A percentile compares a stretch with the other conserved stretches of the same genome.
phyloP scores from a whole-genome alignment of 2,888 invertebrate genomes.

The Caenorhabditis sinica region DNA sequence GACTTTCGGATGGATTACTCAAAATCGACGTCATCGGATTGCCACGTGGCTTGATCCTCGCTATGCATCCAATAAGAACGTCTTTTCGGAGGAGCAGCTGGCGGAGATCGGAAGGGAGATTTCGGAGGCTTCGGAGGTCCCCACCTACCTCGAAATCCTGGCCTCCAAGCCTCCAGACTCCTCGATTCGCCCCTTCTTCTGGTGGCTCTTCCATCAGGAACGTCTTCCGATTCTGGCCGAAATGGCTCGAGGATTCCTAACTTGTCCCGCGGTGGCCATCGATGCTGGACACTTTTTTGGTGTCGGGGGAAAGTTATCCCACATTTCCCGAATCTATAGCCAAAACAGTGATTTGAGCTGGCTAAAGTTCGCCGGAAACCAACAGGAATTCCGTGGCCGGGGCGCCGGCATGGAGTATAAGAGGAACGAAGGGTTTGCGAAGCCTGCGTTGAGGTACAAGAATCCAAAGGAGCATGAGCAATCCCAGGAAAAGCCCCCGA shows the following conservation, averaged over 20 bases:
- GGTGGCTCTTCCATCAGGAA: conserved; percentile 1
- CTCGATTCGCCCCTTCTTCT: background rate
- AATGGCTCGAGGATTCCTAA: background rate
- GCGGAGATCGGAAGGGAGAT: background rate
- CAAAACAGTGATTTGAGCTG: background rate
- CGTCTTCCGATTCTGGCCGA: background rate
- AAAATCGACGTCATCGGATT: too few species aligned
- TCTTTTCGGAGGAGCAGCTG: background rate
- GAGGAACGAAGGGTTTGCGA: background rate
- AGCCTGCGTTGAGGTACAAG: background rate
- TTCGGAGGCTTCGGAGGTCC: background rate
- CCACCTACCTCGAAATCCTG: background rate
- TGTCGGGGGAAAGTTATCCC: background rate
- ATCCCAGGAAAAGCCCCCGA: too few species aligned
- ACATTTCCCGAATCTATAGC: background rate
- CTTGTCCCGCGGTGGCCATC: conserved; percentile 9
- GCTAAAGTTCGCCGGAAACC: background rate
- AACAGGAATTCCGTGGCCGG: conserved; percentile 7
- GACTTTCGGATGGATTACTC: background rate
- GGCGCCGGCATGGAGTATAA: background rate
- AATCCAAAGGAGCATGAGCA: too few species aligned
- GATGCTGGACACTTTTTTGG: conserved; percentile 9
- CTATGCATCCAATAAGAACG: background rate
- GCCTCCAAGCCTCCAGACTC: background rate
- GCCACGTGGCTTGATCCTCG: background rate